Evolutionary conservation across 2,797 vertebrate genomes (phyloP), one percentile per base, ranked within the genome.

Genomic region (Spinibarbus caldwelli): DNA sequence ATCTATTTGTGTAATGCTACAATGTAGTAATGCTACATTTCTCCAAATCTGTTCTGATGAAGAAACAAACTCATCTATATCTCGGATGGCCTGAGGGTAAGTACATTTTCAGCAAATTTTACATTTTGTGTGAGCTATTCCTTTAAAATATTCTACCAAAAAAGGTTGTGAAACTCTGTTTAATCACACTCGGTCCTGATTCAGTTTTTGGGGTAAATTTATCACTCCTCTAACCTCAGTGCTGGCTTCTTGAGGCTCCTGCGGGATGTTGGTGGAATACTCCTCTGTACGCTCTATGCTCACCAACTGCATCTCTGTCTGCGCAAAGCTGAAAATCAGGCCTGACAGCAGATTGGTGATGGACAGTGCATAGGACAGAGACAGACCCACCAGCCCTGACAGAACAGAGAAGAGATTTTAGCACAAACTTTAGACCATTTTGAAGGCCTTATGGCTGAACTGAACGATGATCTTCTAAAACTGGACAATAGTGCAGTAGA

Each of bases 231-330:
- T 92, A 79, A 99, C 97, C 96, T 95, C 91, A 3, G 91, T 1
- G 23, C 86, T n/a, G 59, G 91, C 93, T 57, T 94, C 88, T 82
- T 95, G 96, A 0, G 96, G 93, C 89, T 99, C 98, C 0, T 79
- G 87, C 34, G 97, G 96, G 38, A 97, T 92, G 6, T 92, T 90
- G 57, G 95, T 96, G 86, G 95, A 94, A 88, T 99, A 99, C 36
- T 99, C 98, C 89, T 99, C 96, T 0, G 97, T 95, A 3, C 98
- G 93, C 88, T 99, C 98, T 70, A 99, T 95, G 1, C 97, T 98
- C 88, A 99, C 97, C 94, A 99, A 95, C 96, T 98, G 97, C 93
- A 97, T 95, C 91, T 99, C 98, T 0, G 97, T 98, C 89, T 96
- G 94, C 0, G 97, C 97, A 93, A 98, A 98, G 95, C 91, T 98